These are phyloP conservation scores for Hyperopisus bebe DNA, from an alignment of 2,113 vertebrate genomes.

Conservation along the genomic window DNA sequence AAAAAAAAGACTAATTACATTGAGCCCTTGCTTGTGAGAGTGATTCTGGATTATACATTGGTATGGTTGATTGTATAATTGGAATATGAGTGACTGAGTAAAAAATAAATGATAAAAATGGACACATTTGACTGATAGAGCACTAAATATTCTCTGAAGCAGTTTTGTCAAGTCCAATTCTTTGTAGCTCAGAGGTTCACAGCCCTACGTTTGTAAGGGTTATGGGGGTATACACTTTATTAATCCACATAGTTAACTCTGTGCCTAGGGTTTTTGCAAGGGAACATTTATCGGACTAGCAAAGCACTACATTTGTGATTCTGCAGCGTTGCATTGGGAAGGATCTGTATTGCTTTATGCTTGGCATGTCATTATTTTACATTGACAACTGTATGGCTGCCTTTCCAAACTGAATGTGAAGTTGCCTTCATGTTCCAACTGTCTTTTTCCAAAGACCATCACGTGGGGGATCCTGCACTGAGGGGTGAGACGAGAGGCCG, in stretches of 20 bases:
- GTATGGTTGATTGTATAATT: conserved; percentile 80
- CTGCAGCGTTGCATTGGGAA: conserved; percentile 67
- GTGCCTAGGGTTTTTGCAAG: conserved; percentile 68
- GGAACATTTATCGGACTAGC: conserved; percentile 71
- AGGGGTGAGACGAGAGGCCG: neutral
- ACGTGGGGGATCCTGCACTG: conserved; percentile 8
- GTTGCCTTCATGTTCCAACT: conserved; percentile 78
- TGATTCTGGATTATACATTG: conserved; percentile 73
- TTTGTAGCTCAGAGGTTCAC: conserved; percentile 62
- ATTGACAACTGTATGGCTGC: conserved; percentile 72
- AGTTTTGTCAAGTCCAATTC: conserved; percentile 51
- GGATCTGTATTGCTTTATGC: conserved; percentile 80
- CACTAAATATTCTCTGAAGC: conserved; percentile 72
- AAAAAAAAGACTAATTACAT: conserved; percentile 59
- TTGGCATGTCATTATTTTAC: conserved; percentile 90
- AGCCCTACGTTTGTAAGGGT: conserved; percentile 59
- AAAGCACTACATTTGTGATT: conserved; percentile 77
- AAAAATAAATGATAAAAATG: conserved; percentile 49
- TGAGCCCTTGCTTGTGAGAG: conserved; percentile 63
- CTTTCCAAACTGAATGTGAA: conserved; percentile 83
- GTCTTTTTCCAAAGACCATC: conserved; percentile 63
- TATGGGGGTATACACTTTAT: conserved; percentile 61
- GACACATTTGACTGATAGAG: conserved; percentile 66
- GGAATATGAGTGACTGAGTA: conserved; percentile 70
- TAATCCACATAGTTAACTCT: conserved; percentile 71